These are phyloP conservation scores for Flexamia atlantica DNA, from an alignment of 2,888 invertebrate genomes.

Conservation along the genomic window DNA sequence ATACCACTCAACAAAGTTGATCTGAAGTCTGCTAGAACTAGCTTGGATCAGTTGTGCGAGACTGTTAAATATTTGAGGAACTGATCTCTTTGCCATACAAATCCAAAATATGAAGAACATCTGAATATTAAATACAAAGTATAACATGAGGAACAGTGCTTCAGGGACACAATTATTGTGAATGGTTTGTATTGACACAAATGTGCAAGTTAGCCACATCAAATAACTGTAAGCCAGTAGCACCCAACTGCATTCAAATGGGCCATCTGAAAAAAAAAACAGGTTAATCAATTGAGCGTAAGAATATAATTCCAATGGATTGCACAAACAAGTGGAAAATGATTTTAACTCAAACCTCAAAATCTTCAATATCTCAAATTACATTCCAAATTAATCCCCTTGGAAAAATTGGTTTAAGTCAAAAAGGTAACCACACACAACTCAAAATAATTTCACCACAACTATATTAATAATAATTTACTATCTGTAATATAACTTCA, in stretches of 20 bases:
- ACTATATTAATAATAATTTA: too few species aligned
- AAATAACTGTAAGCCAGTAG: neutral
- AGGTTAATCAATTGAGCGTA: too few species aligned
- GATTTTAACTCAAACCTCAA: too few species aligned
- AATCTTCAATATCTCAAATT: too few species aligned
- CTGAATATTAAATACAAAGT: neutral
- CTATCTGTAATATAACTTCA: too few species aligned
- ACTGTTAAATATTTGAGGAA: conserved; percentile 1
- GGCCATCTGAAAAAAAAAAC: conserved; percentile 4
- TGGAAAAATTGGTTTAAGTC: too few species aligned
- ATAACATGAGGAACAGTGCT: neutral
- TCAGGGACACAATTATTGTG: neutral
- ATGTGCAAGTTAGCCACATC: neutral
- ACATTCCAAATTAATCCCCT: too few species aligned
- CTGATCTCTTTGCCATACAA: neutral
- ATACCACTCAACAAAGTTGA: neutral
- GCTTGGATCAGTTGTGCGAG: neutral
- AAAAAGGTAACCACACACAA: too few species aligned
- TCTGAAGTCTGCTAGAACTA: neutral
- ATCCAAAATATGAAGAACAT: conserved; percentile 22
- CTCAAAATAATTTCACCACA: too few species aligned
- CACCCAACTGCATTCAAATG: neutral
- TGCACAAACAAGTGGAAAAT: too few species aligned
- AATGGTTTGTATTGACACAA: neutral
- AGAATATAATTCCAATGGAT: too few species aligned